These are phyloP conservation scores for Karalla daura DNA, from an alignment of 2,797 vertebrate species.

Conservation along the genomic window DNA sequence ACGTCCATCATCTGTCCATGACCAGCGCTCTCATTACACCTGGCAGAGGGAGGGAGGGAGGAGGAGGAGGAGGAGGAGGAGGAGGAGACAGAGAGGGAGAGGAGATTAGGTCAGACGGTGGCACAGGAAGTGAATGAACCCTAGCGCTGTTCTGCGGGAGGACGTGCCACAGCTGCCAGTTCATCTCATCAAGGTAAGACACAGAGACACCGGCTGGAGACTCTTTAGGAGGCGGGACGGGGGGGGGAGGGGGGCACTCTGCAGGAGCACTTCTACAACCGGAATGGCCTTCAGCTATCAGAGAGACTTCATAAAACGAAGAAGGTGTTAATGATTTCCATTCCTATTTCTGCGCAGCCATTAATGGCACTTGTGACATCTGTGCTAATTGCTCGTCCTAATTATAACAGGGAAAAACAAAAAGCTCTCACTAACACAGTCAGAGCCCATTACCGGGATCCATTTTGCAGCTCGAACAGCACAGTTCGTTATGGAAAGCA, in stretches of 20 bases:
- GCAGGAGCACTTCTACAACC: slow-evolving; percentile 17
- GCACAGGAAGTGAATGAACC: slow-evolving; percentile 30
- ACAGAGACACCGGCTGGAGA: slow-evolving; percentile 3
- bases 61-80: slow-evolving; percentile 1
- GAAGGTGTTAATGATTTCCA: slow-evolving; percentile 52
- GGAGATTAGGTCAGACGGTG: slow-evolving; percentile 24
- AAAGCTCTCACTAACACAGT: slow-evolving; percentile 37
- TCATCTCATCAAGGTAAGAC: slow-evolving; percentile 15
- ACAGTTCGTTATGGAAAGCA: slow-evolving; percentile 43
- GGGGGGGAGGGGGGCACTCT: slow-evolving; percentile 10
- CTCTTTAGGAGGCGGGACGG: slow-evolving; percentile 17
- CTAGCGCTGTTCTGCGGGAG: slow-evolving; percentile 13
- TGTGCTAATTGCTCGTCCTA: slow-evolving; percentile 72
- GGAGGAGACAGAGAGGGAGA: neutral
- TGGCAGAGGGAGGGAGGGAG: slow-evolving; percentile 41
- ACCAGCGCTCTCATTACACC: slow-evolving; percentile 85
- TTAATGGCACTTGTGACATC: slow-evolving; percentile 65
- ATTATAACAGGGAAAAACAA: slow-evolving; percentile 64
- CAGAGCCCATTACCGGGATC: no score
- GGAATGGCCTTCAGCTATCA: neutral
- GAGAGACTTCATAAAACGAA: slow-evolving; percentile 27
- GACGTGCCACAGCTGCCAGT: neutral
- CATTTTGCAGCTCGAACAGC: slow-evolving; percentile 1
- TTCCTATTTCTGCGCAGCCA: slow-evolving; percentile 64
- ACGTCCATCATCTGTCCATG: slow-evolving; percentile 95